phyloP scores from a whole-genome alignment of 2,888 invertebrate species.

The Hedychridium roseum region DNA sequence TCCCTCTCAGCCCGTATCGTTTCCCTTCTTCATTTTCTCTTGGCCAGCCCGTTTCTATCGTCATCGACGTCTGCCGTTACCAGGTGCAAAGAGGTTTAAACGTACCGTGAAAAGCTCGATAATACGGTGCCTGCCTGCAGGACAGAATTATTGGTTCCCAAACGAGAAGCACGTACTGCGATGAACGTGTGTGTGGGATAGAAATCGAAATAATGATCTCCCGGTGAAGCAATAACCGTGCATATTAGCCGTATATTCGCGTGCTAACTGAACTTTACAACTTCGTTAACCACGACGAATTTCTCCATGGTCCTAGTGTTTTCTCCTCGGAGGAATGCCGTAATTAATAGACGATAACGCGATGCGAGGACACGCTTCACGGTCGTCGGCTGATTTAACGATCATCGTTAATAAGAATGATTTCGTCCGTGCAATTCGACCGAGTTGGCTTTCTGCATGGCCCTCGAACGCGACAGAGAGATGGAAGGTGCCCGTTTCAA shows the following conservation, averaged over 20 bases:
- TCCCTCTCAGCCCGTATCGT: conserved; percentile 11
- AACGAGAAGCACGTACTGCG: no score
- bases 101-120: no score
- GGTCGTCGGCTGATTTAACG: conserved; percentile 13
- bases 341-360: conserved; percentile 2
- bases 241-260: no score
- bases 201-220: no score
- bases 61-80: conserved; percentile 2
- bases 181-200: no score
- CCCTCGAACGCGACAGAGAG: not conserved
- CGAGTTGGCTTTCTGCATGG: not conserved
- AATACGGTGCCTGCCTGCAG: no score
- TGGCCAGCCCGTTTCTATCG: conserved; percentile 1
- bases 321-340: not conserved
- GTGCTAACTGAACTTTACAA: no score
- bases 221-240: no score
- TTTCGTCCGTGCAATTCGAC: conserved; percentile 9
- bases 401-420: conserved; percentile 6
- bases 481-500: not conserved
- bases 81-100: no score
- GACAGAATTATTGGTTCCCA: no score
- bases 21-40: not conserved
- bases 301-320: no score
- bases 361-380: not conserved
- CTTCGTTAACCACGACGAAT: no score